Conservation (phyloP, 2,888 invertebrate genomes). For the Meghimatium bilineatum region DNA sequence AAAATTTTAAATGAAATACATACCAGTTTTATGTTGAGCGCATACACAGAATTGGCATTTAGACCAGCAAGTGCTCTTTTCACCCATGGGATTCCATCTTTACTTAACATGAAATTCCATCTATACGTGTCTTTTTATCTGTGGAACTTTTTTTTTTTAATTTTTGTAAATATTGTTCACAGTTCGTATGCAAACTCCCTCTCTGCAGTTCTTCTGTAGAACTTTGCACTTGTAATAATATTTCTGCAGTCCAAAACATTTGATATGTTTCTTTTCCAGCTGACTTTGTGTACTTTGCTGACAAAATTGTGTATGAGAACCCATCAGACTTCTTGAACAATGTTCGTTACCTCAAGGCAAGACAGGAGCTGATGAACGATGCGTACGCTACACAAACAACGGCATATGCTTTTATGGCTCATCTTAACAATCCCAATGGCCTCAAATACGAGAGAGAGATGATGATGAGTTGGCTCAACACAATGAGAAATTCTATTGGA, state of each 20-base stretch:
- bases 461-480: conserved; percentile 75
- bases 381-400: conserved; percentile 94
- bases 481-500: conserved; percentile 74
- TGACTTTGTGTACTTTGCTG: conserved; percentile 72
- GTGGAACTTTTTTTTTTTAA: too few relatives aligned
- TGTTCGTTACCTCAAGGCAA: conserved; percentile 89
- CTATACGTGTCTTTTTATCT: too few relatives aligned
- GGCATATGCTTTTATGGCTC: conserved; percentile 91
- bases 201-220: too few relatives aligned
- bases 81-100: too few relatives aligned
- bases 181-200: too few relatives aligned
- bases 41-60: too few relatives aligned
- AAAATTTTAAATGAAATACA: too few relatives aligned
- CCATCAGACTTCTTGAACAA: conserved; percentile 70
- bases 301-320: conserved; percentile 68
- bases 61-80: too few relatives aligned
- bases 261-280: conserved; percentile 54
- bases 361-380: conserved; percentile 88
- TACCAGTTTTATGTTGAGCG: too few relatives aligned
- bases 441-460: conserved; percentile 64
- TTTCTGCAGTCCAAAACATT: neutral
- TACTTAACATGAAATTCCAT: too few relatives aligned
- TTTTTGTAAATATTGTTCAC: too few relatives aligned
- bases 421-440: conserved; percentile 76
- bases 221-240: neutral